phyloP scores from a whole-genome alignment of 1,140 invertebrate genomes.

The Heliothis virescens region DNA sequence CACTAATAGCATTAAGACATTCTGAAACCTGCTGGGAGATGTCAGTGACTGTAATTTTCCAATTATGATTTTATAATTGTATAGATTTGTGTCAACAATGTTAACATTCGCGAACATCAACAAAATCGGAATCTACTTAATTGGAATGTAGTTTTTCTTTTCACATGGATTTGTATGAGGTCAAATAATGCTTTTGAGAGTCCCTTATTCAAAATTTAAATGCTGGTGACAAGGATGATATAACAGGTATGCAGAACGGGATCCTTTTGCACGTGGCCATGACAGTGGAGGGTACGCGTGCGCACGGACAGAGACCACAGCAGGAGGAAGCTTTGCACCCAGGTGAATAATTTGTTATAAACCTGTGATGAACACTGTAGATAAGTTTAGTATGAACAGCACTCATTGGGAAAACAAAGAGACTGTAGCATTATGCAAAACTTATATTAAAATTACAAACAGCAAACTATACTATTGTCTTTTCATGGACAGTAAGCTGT shows the following conservation, averaged over 20 bases:
- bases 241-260: slow-evolving; percentile 91
- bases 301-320: slow-evolving; percentile 91
- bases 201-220: background rate
- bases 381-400: background rate
- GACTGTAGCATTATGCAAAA: background rate
- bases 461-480: too few relatives aligned
- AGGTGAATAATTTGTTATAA: slow-evolving; percentile 85
- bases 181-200: background rate
- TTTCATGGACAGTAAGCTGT: too few relatives aligned
- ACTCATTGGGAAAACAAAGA: background rate
- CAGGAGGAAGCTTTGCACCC: slow-evolving; percentile 93
- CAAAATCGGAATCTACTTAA: too few relatives aligned
- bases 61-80: background rate
- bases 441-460: background rate
- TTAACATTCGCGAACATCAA: too few relatives aligned
- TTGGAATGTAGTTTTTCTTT: too few relatives aligned
- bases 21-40: slow-evolving; percentile 89
- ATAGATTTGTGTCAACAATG: too few relatives aligned
- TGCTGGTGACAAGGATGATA: slow-evolving; percentile 91
- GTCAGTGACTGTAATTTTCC: slow-evolving; percentile 89
- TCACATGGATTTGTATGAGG: too few relatives aligned
- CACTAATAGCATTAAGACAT: slow-evolving; percentile 92
- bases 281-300: slow-evolving; percentile 93
- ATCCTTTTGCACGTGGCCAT: slow-evolving; percentile 91
- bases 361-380: background rate